Conservation (phyloP, 2,113 vertebrate species). For the Platichthys flesus region DNA sequence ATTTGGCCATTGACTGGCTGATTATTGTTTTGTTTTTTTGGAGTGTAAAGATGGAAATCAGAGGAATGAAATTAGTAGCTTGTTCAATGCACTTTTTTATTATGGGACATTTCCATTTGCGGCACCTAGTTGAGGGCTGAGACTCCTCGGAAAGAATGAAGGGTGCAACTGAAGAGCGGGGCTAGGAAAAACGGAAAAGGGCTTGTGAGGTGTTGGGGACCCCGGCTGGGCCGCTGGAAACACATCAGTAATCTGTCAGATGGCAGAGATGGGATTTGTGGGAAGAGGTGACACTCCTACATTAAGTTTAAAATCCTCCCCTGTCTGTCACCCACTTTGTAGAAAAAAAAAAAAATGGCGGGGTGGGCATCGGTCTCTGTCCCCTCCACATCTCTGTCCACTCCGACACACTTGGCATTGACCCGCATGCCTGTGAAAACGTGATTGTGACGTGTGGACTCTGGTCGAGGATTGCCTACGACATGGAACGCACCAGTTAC, state of each 20-base stretch:
- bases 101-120: conserved; percentile 70
- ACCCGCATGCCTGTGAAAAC: conserved; percentile 61
- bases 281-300: conserved; percentile 16
- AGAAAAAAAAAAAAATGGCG: not conserved
- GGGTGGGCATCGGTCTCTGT: conserved; percentile 21
- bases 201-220: conserved; percentile 43
- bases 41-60: conserved; percentile 65
- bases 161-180: conserved; percentile 42
- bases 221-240: conserved; percentile 62
- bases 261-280: conserved; percentile 26
- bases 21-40: conserved; percentile 19
- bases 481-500: conserved; percentile 53
- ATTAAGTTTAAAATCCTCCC: not conserved
- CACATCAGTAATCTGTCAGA: conserved; percentile 19
- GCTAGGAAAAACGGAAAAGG: conserved; percentile 7
- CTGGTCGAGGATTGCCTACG: conserved; percentile 60
- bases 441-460: conserved; percentile 58
- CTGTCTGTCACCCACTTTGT: conserved; percentile 40
- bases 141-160: conserved; percentile 26
- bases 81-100: conserved; percentile 81
- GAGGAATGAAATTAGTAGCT: conserved; percentile 71
- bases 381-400: conserved; percentile 47
- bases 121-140: conserved; percentile 21
- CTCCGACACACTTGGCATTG: conserved; percentile 59
- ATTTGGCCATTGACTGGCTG: conserved; percentile 79